Base-by-base conservation (phyloP, 2,888 invertebrate species). In the Cordylochernes scorpioides region DNA sequence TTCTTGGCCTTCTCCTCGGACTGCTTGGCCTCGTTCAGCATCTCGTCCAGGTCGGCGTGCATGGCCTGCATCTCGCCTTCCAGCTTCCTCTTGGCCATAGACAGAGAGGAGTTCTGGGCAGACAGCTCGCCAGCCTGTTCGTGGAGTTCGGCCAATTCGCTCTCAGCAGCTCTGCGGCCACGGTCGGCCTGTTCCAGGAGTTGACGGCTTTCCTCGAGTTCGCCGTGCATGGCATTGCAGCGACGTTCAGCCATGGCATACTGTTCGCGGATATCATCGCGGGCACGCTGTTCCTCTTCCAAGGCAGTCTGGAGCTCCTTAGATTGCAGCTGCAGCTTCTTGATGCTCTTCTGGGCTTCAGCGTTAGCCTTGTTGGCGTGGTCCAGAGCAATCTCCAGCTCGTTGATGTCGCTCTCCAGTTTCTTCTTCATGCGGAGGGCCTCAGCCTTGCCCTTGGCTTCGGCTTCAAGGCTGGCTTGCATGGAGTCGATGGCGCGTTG, bases 371-470 rank as follows among this genome's bases (percentile, higher is more conserved):
- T 84, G 70, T 94, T 94, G 54, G 94, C 86, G 59, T 86, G 86
- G 62, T 97, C 94, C 56, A 97, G 65, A 51, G 88, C 88, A 50
- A 94, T 88, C 59, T 97, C 94, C 41, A 97, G 68, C 62, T 97
- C 94, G 59, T 94, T 94, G 65, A 97, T 94, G 66, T 97, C 94
- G 49, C 80, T 78, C 62, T 97, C 97, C 54, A 97, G 68, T 67
- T 97, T 97, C 80, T 97, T 97, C 77, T 97, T 97, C 77, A 94
- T 80, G 65, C 91, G 75, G 50, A 94, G 70, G 46, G 94, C 91
- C 68, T 97, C 97, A 65, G 86, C 84, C 64, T 91, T 91, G 53
- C 91, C 94, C 68, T 91, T 86, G 59, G 88, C 75, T 62, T 97
- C 97, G 52, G 91, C 88, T 65, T 97, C 94, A 55, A 94, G 70